Evolutionary conservation across 1,140 invertebrate genomes (phyloP), one percentile per base, ranked within the genome.

Genomic region (Drosophila asahinai): DNA sequence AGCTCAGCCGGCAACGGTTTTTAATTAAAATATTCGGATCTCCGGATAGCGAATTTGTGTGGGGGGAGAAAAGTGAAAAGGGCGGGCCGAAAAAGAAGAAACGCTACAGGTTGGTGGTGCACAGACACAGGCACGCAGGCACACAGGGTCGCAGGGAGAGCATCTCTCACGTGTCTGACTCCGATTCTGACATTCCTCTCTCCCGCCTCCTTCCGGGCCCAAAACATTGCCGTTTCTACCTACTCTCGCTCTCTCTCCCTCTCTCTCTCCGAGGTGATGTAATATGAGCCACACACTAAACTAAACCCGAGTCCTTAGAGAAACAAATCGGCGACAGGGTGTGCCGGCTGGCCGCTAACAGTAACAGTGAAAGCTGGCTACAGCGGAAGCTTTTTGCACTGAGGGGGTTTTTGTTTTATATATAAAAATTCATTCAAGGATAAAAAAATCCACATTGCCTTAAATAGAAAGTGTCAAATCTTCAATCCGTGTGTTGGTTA

Each of bases 31-130:
- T 47, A 58, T 63, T 58, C 4, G 45, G 11, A 25, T 30, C 17
- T 27, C 5, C 40, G 40, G 11, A 27, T 15, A 17, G 19, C 27
- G 38, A 55, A 71, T 65, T 43, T 64, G 15, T 52, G 27, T 27
- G 25, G 25, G 17, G 30, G 19, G 19, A 76, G 9, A 58, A 65
- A 33, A 48, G 25, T 15, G 22, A 65, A 77, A n/a, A 63, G 55
- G 48, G 38, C 33, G 66, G 55, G 55, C 22, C 67, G 36, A 30
- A 48, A 71, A 71, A 62, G 66, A 71, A 62, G 66, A 75, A 71
- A 54, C 58, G 77, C 84, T 63, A 89, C 86, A 89, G 84, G 84
- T 90, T 90, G 84, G 77, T 82, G 33, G 6, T 33, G 38, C 42
- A 71, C 54, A 74, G n/a, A 57, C 42, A 59, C n/a, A 59, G 15